phyloP scores from a whole-genome alignment of 2,113 vertebrate species.

The Craseonycteris thonglongyai region DNA sequence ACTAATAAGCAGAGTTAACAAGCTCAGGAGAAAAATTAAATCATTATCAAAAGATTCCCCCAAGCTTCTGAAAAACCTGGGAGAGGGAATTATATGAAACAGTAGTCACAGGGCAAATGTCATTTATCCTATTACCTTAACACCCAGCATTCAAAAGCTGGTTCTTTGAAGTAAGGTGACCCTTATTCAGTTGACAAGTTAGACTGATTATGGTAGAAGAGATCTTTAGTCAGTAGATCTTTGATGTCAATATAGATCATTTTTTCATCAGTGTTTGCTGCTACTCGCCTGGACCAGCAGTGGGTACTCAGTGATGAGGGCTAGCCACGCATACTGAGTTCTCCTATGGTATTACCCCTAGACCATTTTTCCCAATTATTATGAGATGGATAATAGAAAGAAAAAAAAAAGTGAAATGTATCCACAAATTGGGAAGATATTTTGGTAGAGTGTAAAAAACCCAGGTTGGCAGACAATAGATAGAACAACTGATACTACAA shows the following conservation, averaged over 20 bases:
- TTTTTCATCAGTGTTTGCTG: neutral
- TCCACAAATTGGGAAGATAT: neutral
- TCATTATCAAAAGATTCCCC: slow-evolving; percentile 56
- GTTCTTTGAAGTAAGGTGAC: neutral
- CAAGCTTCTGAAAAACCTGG: slow-evolving; percentile 26
- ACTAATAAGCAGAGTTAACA: slow-evolving; percentile 50
- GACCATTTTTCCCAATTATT: neutral
- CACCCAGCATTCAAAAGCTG: neutral
- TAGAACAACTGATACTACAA: neutral
- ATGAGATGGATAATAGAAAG: neutral
- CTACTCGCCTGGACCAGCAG: neutral
- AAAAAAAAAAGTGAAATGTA: slow-evolving; percentile 4
- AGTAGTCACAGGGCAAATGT: slow-evolving; percentile 12
- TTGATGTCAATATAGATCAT: neutral
- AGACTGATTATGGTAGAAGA: neutral
- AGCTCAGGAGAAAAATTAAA: slow-evolving; percentile 59
- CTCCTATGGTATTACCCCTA: neutral
- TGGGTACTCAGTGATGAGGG: neutral
- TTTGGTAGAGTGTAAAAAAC: neutral
- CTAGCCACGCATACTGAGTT: neutral
- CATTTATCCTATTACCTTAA: slow-evolving; percentile 8
- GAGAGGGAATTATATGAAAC: slow-evolving; percentile 11
- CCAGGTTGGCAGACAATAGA: neutral
- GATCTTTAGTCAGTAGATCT: neutral
- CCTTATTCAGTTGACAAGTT: neutral